Evolutionary conservation across 2,113 vertebrate species (phyloP), one percentile per base, ranked within the genome.

Genomic region (Carassius auratus): DNA sequence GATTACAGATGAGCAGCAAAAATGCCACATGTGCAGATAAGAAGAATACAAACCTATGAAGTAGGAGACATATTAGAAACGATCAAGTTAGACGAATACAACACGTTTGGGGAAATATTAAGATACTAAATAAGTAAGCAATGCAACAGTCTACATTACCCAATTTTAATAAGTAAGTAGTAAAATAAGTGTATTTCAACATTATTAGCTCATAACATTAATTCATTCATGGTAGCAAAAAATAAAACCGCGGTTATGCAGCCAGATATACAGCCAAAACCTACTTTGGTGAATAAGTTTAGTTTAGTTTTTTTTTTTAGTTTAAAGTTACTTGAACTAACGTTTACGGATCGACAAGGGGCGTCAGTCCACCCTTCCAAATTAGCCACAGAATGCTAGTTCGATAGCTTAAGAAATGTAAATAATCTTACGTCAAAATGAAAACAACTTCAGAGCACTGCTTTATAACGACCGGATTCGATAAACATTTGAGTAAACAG

Each of bases 341-440:
- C 50, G 3, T 50, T 50, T 8, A 8, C 52, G 62, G 68, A 38
- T 73, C 68, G 30, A 73, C 26, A 26, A n/a, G 62, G 30, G 64
- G 80, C 80, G 48, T 83, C n/a, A 73, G 81, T 21, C 30, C 21
- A 57, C 68, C 26, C 13, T 59, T 48, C 66, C 13, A 17, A 73
- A 57, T 83, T 83, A 83, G 81, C 81, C 3, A 73, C 81, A 71
- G 50, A 55, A 73, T 73, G 81, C 81, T 83, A 83, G 52, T 15
- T 73, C 81, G 64, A n/a, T 38, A 73, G 17, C 21, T 42, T 42
- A 59, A 3, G 21, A 33, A 19, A 76, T 76, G 52, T 8, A 2
- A 17, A 26, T 26, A 26, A 30, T 6, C 23, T 30, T 5, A 76
- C 23, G 21, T 33, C 75, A 55, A 33, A 14, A 1, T 15, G 14